These are phyloP conservation scores for Cairina moschata DNA, from an alignment of 2,113 vertebrate species.

Conservation along the genomic window DNA sequence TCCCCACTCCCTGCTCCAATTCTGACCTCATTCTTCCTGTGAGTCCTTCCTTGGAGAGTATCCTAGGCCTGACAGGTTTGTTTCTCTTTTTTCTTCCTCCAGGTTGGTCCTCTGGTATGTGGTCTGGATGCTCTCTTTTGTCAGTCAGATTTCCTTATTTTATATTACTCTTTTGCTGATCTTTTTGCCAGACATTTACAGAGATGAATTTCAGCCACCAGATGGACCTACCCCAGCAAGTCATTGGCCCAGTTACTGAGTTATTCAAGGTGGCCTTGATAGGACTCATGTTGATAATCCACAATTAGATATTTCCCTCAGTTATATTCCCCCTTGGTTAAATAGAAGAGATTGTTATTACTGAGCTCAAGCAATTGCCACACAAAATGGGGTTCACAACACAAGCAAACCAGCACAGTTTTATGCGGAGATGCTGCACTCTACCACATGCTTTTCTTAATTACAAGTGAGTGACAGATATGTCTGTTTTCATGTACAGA, in stretches of 20 bases:
- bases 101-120: slow-evolving; percentile 42
- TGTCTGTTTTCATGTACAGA: accelerated
- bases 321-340: background rate
- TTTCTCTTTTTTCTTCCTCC: background rate
- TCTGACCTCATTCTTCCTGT: slow-evolving; percentile 55
- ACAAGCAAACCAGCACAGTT: accelerated
- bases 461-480: background rate
- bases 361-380: background rate
- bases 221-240: background rate
- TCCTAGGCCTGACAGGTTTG: background rate
- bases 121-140: background rate
- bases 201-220: background rate
- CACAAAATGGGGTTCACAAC: background rate
- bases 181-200: background rate
- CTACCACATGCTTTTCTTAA: background rate
- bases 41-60: slow-evolving; percentile 47
- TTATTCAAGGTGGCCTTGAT: background rate
- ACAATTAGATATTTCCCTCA: background rate
- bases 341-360: background rate
- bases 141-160: background rate
- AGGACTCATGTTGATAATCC: background rate
- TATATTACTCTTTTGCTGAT: background rate
- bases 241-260: background rate
- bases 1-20: background rate
- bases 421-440: background rate